Base-by-base conservation (phyloP, 1,140 invertebrate genomes). In the Drosophila pruinosa region DNA sequence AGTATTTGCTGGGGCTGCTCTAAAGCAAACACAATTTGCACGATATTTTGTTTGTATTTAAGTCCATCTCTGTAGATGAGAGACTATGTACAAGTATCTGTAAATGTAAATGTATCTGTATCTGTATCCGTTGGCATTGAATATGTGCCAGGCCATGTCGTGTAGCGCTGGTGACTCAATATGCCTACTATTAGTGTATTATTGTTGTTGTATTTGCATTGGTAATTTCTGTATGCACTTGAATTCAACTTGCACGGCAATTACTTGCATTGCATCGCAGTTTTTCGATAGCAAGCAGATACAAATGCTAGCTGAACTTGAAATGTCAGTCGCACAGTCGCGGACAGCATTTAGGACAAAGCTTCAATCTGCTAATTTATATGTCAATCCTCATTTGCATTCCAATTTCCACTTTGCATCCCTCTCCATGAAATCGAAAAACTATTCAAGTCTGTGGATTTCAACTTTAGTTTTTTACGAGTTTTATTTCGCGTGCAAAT, bases 191-290 rank as follows among this genome's bases (percentile, higher is more conserved):
- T 64, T 47, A 62, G 61, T 58, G 15, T 59, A 48, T 59, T 80
- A 63, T 76, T 63, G 21, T 47, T 63, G 39, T 64, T 70, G 67
- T 70, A 54, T 70, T 86, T 85, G 81, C 81, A 86, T 72, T 86
- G 81, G 78, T 85, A 85, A 85, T 85, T 85, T 85, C 73, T 81
- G 69, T 86, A 85, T 85, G 82, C 81, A 85, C 82, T 88, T 85
- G 77, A 88, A 85, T 54, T 53, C 52, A 50, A 56, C 68, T 65
- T 64, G 62, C 61, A 71, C 50, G 64, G 68, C 63, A 72, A 72
- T 72, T 72, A 59, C 53, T 67, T 50, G 69, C 58, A 63, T 38
- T 63, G 67, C 52, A 65, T 52, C 52, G 43, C 52, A 56, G 15
- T 50, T 61, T 58, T 50, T 50, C 17, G 43, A 64, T 64, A 24